Evolutionary conservation across 2,888 invertebrate species (phyloP).

Genomic region (Eristalinus aeneus): DNA sequence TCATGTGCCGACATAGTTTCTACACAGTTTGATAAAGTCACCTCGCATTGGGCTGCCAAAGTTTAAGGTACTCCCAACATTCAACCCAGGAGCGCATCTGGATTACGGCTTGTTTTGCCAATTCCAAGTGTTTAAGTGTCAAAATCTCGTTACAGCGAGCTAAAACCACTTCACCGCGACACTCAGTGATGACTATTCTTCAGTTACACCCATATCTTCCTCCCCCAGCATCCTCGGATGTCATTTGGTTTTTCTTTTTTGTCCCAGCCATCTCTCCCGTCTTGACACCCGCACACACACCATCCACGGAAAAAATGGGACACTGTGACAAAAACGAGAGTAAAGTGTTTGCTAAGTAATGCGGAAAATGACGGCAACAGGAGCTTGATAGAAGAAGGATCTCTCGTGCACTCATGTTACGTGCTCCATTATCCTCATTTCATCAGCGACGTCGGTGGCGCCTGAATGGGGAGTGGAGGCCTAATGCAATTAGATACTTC

Average conservation of each 20-base stretch:
- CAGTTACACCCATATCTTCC: not conserved
- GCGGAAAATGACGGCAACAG: slow-evolving; percentile 49
- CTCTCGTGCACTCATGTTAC: slow-evolving; percentile 28
- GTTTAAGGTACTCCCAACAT: not conserved
- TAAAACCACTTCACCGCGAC: slow-evolving; percentile 51
- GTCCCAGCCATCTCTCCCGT: not conserved
- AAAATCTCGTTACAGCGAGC: slow-evolving; percentile 40
- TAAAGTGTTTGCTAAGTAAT: slow-evolving; percentile 56
- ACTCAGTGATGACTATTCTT: slow-evolving; percentile 30
- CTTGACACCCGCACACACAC: not conserved
- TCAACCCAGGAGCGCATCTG: not conserved
- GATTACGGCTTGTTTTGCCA: not conserved
- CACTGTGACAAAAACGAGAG: slow-evolving; percentile 10
- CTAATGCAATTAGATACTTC: slow-evolving; percentile 55
- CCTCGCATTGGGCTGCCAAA: not conserved
- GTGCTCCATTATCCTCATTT: slow-evolving; percentile 27
- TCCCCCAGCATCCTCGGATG: not conserved
- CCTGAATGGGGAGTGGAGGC: not conserved
- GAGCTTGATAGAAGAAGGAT: slow-evolving; percentile 53
- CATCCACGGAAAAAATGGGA: not conserved
- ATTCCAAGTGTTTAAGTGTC: slow-evolving; percentile 34
- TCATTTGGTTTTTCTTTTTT: slow-evolving; percentile 1
- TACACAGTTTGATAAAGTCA: not conserved
- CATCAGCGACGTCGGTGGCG: not conserved
- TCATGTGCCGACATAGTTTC: not conserved